Evolutionary conservation across 2,797 vertebrate genomes (phyloP).

Genomic region (Monodelphis domestica): DNA sequence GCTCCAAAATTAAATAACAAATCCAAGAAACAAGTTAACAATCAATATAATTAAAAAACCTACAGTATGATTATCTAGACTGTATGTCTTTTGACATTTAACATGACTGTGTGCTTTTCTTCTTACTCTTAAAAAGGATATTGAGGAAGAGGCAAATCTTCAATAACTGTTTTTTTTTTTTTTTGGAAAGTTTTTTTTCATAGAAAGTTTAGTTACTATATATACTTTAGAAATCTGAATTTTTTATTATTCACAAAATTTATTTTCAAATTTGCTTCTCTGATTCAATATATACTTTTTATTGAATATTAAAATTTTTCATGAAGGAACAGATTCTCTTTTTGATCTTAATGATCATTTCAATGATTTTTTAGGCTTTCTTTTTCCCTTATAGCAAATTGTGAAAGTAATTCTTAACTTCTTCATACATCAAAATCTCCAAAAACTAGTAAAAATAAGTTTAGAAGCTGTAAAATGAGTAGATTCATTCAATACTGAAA

Average conservation of each 20-base stretch:
- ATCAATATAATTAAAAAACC: background rate
- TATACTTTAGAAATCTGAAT: background rate
- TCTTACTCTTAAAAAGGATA: background rate
- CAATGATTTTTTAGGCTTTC: constrained; percentile 39
- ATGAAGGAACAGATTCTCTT: background rate
- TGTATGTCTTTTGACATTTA: background rate
- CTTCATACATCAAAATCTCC: constrained; percentile 22
- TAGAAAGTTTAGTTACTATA: constrained; percentile 3
- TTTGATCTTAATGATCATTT: background rate
- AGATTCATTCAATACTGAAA: constrained; percentile 29
- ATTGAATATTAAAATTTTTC: background rate
- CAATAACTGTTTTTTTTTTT: constrained; percentile 28
- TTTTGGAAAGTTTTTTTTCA: constrained; percentile 31
- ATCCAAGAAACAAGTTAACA: constrained; percentile 12
- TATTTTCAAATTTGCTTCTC: background rate
- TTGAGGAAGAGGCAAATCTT: background rate
- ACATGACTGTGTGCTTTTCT: background rate
- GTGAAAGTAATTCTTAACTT: constrained; percentile 19
- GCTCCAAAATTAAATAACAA: constrained; percentile 6
- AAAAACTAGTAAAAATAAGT: background rate
- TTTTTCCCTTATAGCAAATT: background rate
- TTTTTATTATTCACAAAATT: constrained; percentile 41
- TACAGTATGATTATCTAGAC: background rate
- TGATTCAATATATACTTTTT: background rate
- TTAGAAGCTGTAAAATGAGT: background rate